Conservation (phyloP, 1,140 invertebrate genomes). For the Zaprionus ghesquierei region DNA sequence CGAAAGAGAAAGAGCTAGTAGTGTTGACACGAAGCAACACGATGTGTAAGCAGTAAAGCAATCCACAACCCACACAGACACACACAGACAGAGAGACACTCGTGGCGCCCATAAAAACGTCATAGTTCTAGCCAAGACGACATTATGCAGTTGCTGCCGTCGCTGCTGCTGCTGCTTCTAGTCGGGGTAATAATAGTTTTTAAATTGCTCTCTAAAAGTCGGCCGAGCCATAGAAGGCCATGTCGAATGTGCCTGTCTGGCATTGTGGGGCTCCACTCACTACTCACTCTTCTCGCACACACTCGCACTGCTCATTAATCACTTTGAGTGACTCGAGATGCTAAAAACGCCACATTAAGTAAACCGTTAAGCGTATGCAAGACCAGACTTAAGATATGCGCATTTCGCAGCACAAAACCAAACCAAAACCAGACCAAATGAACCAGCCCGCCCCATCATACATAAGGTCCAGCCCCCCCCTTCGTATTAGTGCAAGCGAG, state of each 20-base stretch:
- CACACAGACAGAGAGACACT: constrained; percentile 15
- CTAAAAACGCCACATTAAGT: constrained; percentile 53
- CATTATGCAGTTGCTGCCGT: constrained; percentile 42
- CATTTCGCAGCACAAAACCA: constrained; percentile 47
- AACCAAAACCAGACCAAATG: neutral
- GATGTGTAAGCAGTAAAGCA: constrained; percentile 5
- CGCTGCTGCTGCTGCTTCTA: neutral
- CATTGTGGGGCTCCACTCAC: neutral
- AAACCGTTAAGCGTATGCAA: constrained; percentile 73
- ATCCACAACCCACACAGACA: constrained; percentile 37
- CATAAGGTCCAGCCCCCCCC: no score
- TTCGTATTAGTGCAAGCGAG: neutral
- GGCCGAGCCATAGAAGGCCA: constrained; percentile 42
- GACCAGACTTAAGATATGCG: constrained; percentile 65
- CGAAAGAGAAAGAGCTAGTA: neutral
- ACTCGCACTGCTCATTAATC: constrained; percentile 53
- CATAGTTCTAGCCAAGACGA: constrained; percentile 48
- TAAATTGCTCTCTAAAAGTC: constrained; percentile 72
- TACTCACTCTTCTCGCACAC: no score
- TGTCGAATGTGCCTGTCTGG: constrained; percentile 26
- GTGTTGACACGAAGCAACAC: neutral
- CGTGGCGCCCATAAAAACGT: constrained; percentile 71
- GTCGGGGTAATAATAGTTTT: constrained; percentile 57
- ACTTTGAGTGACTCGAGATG: constrained; percentile 38
- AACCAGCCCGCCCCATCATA: neutral